These are phyloP conservation scores for Dryobotodes eremita DNA, from an alignment of 2,888 invertebrate genomes.

Conservation along the genomic window DNA sequence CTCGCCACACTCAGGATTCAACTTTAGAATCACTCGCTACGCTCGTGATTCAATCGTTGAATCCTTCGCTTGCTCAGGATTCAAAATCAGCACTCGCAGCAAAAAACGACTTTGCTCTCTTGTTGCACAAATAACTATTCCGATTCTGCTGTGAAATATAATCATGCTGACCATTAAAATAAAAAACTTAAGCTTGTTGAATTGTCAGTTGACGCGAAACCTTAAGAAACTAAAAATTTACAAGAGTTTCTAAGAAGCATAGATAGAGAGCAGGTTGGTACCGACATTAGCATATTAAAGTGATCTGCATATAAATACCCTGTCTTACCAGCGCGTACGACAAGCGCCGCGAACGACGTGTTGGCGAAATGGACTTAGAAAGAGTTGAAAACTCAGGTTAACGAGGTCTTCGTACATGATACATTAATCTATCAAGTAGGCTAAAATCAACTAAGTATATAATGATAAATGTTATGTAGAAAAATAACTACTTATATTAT, in stretches of 20 bases:
- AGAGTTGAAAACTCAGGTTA: background rate
- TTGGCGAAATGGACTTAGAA: conserved; percentile 34
- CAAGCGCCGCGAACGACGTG: conserved; percentile 33
- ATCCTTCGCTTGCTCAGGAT: no score
- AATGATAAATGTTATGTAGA: background rate
- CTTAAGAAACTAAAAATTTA: conserved; percentile 22
- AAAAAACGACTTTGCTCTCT: no score
- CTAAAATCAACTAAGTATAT: background rate
- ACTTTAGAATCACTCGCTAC: no score
- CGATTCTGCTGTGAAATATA: background rate
- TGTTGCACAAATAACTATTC: no score
- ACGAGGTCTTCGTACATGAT: background rate
- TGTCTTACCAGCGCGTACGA: conserved; percentile 35
- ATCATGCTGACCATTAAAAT: background rate
- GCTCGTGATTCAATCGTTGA: no score
- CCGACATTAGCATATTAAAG: conserved; percentile 69
- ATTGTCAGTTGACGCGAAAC: background rate
- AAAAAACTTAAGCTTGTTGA: background rate
- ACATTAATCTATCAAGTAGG: background rate
- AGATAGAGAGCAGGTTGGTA: conserved; percentile 37
- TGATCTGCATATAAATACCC: conserved; percentile 72
- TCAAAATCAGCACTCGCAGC: no score
- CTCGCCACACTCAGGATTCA: no score
- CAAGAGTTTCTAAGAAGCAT: conserved; percentile 31
- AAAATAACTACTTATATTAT: background rate